Base-by-base conservation (phyloP, 2,797 vertebrate species). In the Gallinago stenura region DNA sequence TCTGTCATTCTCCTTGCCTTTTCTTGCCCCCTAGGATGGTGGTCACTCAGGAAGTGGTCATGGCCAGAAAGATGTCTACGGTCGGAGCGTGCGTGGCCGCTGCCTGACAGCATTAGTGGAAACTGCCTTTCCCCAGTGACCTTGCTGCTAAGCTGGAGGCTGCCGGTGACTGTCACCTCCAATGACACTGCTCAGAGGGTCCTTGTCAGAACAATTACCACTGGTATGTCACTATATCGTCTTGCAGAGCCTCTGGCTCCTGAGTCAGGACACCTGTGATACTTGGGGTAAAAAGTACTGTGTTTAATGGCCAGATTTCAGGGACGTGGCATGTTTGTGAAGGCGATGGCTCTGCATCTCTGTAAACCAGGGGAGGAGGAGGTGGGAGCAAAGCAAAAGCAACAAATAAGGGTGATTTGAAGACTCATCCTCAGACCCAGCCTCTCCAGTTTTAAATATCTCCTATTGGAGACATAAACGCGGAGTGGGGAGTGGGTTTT, bases 151-250 rank as follows among this genome's bases (percentile, higher is more conserved):
- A 96, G 94, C 95, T 97, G 95, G 96, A 83, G 83, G 41, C 94
- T 92, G 91, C 90, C 90, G 39, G 94, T 86, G 94, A 64, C 94
- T 95, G 94, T 96, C 95, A 95, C 94, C 95, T 97, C 83, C 95
- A 94, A 72, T 97, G 96, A 97, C 96, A 95, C 95, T 79, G 96
- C 93, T 96, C 95, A 94, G 91, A 96, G 94, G 95, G 96, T 96
- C 93, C 93, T 96, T 96, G 93, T 97, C 96, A 97, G 53, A 97
- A 90, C 96, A 96, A 97, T 97, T 97, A 96, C 93, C 88, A 30
- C 86, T 61, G 86, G 22, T 64, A 87, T 94, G 92, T 96, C 95
- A 96, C 88, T 58, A 1, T 15, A 76, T 61, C 5, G 1, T 66
- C 88, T 46, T 71, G 87, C 75, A 35, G 88, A 84, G 91, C 84